phyloP scores from a whole-genome alignment of 2,113 vertebrate genomes.

The Lagopus muta region DNA sequence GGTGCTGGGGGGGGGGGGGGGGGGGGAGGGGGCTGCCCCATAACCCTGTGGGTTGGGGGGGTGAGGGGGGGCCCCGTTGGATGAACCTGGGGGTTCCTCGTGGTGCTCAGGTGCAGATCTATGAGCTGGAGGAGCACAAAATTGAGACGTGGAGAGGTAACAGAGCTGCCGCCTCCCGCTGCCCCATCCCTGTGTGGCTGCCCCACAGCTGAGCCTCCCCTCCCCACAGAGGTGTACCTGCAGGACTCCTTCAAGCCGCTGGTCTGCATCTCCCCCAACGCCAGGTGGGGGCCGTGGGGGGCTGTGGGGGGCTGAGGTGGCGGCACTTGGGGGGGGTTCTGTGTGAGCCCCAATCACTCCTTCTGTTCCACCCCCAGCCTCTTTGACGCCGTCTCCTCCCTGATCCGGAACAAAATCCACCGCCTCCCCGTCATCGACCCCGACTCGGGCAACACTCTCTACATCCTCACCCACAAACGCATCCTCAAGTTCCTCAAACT shows the following conservation, averaged over 20 bases:
- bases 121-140: conserved; percentile 97
- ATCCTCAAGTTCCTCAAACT: conserved; percentile 99
- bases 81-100: not conserved
- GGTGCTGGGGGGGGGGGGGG: no score
- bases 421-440: conserved; percentile 96
- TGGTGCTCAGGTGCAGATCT: conserved; percentile 92
- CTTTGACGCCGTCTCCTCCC: conserved; percentile 91
- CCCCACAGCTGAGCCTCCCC: not conserved
- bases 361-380: no score
- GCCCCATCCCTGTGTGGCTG: rapidly evolving
- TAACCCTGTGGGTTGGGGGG: no score
- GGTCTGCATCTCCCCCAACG: conserved; percentile 95
- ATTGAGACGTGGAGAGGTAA: conserved; percentile 99
- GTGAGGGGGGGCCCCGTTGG: not conserved
- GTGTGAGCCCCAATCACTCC: no score
- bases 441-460: conserved; percentile 92
- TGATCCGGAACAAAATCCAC: conserved; percentile 97
- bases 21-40: no score
- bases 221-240: conserved; percentile 88
- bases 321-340: no score
- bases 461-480: conserved; percentile 98
- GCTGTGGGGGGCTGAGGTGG: no score
- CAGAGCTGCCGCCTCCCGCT: rapidly evolving
- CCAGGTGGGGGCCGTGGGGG: conserved; percentile 75
- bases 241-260: conserved; percentile 97